Evolutionary conservation across 2,113 vertebrate species (phyloP), one percentile per base, ranked within the genome.

Genomic region (Sclerurus mexicanus): DNA sequence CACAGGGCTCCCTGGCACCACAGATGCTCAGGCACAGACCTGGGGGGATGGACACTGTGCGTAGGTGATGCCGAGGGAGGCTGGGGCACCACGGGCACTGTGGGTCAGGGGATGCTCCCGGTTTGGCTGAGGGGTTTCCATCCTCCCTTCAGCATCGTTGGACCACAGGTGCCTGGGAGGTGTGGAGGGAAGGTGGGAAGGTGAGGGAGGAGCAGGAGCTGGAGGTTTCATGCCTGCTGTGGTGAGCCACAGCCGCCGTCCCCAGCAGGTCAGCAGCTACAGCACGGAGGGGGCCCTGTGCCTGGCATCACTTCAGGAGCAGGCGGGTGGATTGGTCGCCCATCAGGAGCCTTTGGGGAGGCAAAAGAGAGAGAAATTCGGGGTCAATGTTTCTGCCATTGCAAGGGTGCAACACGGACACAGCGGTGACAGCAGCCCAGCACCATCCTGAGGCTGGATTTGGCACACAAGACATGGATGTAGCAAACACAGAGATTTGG

Each of bases 201-300:
- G 7, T 0, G 68, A 49, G 50, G 39, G 40, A 59, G 86, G 63
- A 46, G 31, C 52, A 14, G 66, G 58, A 46, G 19, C 58, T 52
- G 86, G 24, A 31, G 56, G 40, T 12, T 56, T 46, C 63, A 28
- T 2, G 0, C 14, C 0, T 1, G 39, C 62, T 6, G 35, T 20
- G 92, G 83, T 55, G 79, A 91, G 89, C 72, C 4, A 2, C n/a
- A 1, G 39, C 7, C 0, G 1, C 60, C 9, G 11, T 55, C 59
- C 18, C 13, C 6, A 0, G 66, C 85, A 78, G 30, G 50, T 21
- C 46, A 67, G 66, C 3, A 3, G 12, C 24, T 6, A 6, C 0
- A 1, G 53, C 78, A 31, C 1, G 0, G 37, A 1, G 0, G 0
- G 3, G 4, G 14, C 44, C 15, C 37, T 0, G 1, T 1, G 10